Evolutionary conservation across 2,888 invertebrate species (phyloP).

Genomic region (Arrhopalites spinosus): DNA sequence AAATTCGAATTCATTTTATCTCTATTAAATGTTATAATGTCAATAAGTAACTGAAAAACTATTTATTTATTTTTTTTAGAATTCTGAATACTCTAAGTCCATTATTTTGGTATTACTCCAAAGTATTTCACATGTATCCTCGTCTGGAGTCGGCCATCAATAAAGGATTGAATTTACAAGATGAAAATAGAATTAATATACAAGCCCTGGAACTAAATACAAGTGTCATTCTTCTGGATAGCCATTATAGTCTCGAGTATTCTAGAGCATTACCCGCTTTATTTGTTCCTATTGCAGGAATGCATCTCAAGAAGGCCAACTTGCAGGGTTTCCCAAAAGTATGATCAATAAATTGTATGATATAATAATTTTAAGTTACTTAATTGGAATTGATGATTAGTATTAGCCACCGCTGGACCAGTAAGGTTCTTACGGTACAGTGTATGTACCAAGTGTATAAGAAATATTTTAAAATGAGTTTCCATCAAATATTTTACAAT

Average conservation of each 20-base stretch:
- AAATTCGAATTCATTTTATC: too few relatives aligned
- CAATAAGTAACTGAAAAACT: too few relatives aligned
- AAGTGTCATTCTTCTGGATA: conserved; percentile 40
- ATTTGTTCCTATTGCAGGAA: conserved; percentile 45
- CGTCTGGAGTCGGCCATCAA: conserved; percentile 36
- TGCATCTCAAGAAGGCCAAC: conserved; percentile 20
- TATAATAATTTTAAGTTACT: too few relatives aligned
- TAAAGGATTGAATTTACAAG: conserved; percentile 23
- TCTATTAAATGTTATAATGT: too few relatives aligned
- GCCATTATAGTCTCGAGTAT: conserved; percentile 48
- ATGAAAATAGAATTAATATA: conserved; percentile 27
- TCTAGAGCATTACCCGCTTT: conserved; percentile 47
- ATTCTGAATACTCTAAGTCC: conserved; percentile 13
- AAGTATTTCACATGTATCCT: conserved; percentile 38
- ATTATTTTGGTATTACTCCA: conserved; percentile 27
- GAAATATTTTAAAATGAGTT: too few relatives aligned
- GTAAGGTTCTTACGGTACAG: too few relatives aligned
- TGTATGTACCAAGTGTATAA: too few relatives aligned
- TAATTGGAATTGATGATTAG: too few relatives aligned
- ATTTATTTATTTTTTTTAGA: too few relatives aligned
- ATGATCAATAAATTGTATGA: neutral
- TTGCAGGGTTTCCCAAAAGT: neutral
- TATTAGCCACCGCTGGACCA: too few relatives aligned
- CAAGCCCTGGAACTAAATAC: conserved; percentile 36
- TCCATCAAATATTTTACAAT: too few relatives aligned